Evolutionary conservation across 1,140 invertebrate species (phyloP), one percentile per base, ranked within the genome.

Genomic region (Phenacoccus solenopsis): DNA sequence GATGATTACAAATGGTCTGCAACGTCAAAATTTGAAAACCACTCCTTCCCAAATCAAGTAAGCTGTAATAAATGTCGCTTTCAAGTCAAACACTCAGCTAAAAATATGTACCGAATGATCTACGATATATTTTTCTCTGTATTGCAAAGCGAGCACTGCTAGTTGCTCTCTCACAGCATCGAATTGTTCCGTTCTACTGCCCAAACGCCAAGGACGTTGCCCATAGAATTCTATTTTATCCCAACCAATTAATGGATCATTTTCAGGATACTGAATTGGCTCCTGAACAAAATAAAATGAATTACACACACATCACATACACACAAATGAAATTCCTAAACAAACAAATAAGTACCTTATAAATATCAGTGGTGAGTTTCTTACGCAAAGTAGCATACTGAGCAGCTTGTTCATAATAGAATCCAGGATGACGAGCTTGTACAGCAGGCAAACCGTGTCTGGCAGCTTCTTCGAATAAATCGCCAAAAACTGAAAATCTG

Each of bases 351-450:
- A 1, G 1, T 70, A 72, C 72, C 38, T 70, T 32, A 21, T 67
- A 70, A 22, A 70, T 35, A 24, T 72, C 56, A 57, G 25, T 13
- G 0, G 61, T 67, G 16, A 87, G 81, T 73, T 87, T 82, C 76
- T 92, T 88, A 73, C 94, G 84, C 73, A 87, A 83, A 22, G 87
- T 85, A 49, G 91, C 88, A 81, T 93, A 89, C 75, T 91, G 87
- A 2, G 94, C 94, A 32, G 95, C 93, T 81, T 92, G 87, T 77
- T 98, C 92, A 77, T 91, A 98, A 81, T 97, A 98, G 78, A 96
- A 93, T 0, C 95, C 96, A 22, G 96, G 96, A 82, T 98, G 94
- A 78, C 97, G 93, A 0, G 92, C 95, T 78, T 96, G 93, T 70
- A 95, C 88, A 9, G 93, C 92, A 27, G 90, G 88, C 64, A 97